Base-by-base conservation (phyloP, 2,888 invertebrate genomes). In the Pseudoips prasinana region DNA sequence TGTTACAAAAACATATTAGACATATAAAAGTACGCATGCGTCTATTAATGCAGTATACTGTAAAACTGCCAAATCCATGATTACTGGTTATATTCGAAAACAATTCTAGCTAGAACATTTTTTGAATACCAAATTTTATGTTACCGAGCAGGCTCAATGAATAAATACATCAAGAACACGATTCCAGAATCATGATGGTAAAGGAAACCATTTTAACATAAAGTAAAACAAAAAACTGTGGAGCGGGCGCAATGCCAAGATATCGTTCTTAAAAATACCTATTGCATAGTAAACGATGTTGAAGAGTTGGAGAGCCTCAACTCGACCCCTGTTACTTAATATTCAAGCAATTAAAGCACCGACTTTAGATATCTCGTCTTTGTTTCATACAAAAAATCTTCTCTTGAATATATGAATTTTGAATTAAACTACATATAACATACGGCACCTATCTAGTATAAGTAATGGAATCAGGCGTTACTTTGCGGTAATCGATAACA, bases 181-280 rank as follows among this genome's bases (percentile, higher is more conserved):
- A 40, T 34, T 53, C 39, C 37, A 36, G 38, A 50, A 55, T 50
- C 43, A 57, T 51, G 45, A 50, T 35, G 36, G 44, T 64, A 55
- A 58, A 50, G 57, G 50, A 57, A 58, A 61, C 65, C 65, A 63
- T 64, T 66, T 77, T 69, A 67, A 49, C 69, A 73, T 72, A 79
- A 79, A 38, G 24, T 33, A 27, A 64, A 75, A 72, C 57, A 66
- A 71, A 76, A 70, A 66, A 58, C 46, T 52, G 22, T 25, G 24
- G 31, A 31, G n/a, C 48, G 58, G 78, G 73, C 71, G 51, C 40
- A 51, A 43, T 64, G 74, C 77, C 75, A 77, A 69, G 64, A 62
- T 62, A 56, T 50, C 39, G 37, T 56, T 60, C 62, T 63, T 57
- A 52, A 50, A 51, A 54, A 53, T 59, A 54, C 51, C 50, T 56